These are phyloP conservation scores for Oophaga sylvatica DNA, from an alignment of 2,797 vertebrate species.

Conservation along the genomic window DNA sequence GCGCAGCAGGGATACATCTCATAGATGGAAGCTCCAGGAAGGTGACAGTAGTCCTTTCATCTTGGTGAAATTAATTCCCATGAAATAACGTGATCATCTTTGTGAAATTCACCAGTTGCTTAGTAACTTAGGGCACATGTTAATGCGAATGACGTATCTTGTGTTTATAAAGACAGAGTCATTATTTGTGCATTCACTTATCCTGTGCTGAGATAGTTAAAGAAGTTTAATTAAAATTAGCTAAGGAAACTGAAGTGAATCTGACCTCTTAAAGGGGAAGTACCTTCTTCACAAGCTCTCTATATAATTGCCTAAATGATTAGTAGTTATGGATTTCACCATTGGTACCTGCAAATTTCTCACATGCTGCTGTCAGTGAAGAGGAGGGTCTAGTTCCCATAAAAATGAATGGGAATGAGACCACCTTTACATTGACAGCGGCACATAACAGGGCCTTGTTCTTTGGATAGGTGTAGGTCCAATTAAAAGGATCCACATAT, in stretches of 20 bases:
- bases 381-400: too few relatives aligned
- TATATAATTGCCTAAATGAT: too few relatives aligned
- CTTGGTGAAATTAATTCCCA: slow-evolving; percentile 25
- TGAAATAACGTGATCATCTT: slow-evolving; percentile 10
- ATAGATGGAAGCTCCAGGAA: neutral
- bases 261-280: neutral
- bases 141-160: slow-evolving; percentile 28
- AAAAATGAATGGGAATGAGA: too few relatives aligned
- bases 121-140: slow-evolving; percentile 49
- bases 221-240: neutral
- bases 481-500: too few relatives aligned
- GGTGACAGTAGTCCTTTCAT: slow-evolving; percentile 28
- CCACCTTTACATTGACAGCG: too few relatives aligned
- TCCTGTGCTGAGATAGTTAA: neutral
- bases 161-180: neutral
- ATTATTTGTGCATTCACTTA: slow-evolving; percentile 16
- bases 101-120: slow-evolving; percentile 41
- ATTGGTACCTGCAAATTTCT: too few relatives aligned
- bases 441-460: too few relatives aligned
- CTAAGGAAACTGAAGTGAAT: too few relatives aligned
- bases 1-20: neutral
- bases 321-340: too few relatives aligned
- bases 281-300: neutral
- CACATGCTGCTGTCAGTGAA: too few relatives aligned
- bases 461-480: too few relatives aligned